phyloP scores from a whole-genome alignment of 1,140 invertebrate genomes.

The Drosophila ambigua region DNA sequence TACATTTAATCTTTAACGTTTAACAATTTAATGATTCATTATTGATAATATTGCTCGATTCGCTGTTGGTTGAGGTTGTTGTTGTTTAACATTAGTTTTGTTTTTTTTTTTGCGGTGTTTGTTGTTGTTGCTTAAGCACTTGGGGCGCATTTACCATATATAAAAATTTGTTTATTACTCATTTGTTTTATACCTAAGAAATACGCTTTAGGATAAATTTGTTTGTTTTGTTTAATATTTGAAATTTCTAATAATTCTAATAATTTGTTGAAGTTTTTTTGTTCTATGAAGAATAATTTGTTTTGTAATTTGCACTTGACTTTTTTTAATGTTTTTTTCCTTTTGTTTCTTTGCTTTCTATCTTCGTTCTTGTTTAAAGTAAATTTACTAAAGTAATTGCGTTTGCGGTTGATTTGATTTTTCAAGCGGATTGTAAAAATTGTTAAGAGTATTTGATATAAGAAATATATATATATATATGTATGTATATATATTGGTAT shows the following conservation, averaged over 20 bases:
- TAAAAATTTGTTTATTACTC: slow-evolving; percentile 47
- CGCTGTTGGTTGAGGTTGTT: slow-evolving; percentile 73
- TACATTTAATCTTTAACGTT: slow-evolving; percentile 60
- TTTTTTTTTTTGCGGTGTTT: slow-evolving; percentile 33
- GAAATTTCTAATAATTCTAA: slow-evolving; percentile 14
- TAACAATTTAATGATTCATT: slow-evolving; percentile 64
- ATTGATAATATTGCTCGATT: slow-evolving; percentile 76
- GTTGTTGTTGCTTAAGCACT: slow-evolving; percentile 67
- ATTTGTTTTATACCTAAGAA: slow-evolving; percentile 40
- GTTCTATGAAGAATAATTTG: slow-evolving; percentile 27
- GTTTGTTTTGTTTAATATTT: slow-evolving; percentile 30
- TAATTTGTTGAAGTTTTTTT: slow-evolving; percentile 1
- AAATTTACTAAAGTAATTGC: slow-evolving; percentile 76
- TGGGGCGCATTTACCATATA: slow-evolving; percentile 58
- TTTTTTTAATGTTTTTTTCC: slow-evolving; percentile 14
- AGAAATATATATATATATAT: slow-evolving; percentile 52
- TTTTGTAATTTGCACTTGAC: slow-evolving; percentile 68
- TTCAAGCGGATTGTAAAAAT: slow-evolving; percentile 45
- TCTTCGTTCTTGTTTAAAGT: slow-evolving; percentile 50
- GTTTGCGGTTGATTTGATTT: slow-evolving; percentile 57
- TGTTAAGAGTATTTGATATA: slow-evolving; percentile 38
- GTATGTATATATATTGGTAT: slow-evolving; percentile 34
- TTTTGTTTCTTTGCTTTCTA: slow-evolving; percentile 16
- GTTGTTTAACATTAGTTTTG: slow-evolving; percentile 54
- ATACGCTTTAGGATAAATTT: slow-evolving; percentile 38